A percentile compares a stretch with the other conserved stretches of the same genome.
phyloP scores from a whole-genome alignment of 2,113 vertebrate genomes.

The Castor canadensis region DNA sequence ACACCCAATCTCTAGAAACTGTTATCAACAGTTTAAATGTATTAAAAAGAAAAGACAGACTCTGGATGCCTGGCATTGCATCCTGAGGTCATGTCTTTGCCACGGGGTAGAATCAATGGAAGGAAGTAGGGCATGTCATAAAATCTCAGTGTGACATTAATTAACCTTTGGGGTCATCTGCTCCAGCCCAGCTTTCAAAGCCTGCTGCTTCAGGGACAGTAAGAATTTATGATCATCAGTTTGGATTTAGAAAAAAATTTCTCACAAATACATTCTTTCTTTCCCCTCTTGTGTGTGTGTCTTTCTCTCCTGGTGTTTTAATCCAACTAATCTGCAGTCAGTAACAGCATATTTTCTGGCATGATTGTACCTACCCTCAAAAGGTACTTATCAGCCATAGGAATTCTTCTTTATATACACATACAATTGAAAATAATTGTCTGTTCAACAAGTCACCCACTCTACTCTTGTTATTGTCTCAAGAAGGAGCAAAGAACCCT shows the following conservation, averaged over 20 bases:
- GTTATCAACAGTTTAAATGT: neutral
- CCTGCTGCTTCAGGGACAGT: neutral
- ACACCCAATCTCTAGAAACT: neutral
- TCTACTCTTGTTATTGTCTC: neutral
- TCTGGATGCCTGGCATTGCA: neutral
- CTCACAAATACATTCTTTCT: neutral
- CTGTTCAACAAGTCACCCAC: neutral
- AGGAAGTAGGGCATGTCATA: constrained; percentile 17
- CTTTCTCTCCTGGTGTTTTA: neutral
- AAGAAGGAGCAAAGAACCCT: constrained; percentile 31
- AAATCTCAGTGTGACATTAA: constrained; percentile 50
- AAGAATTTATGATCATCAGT: neutral
- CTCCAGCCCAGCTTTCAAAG: constrained; percentile 42
- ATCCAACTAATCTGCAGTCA: neutral
- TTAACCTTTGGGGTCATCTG: constrained; percentile 51
- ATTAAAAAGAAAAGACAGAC: neutral
- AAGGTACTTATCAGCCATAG: constrained; percentile 37
- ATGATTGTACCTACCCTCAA: neutral
- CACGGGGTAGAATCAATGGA: neutral
- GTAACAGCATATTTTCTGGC: neutral
- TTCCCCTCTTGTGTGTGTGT: neutral
- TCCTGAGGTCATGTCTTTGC: constrained; percentile 53
- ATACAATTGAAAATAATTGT: constrained; percentile 4
- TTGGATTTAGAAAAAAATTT: neutral
- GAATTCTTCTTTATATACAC: constrained; percentile 39